These are phyloP conservation scores for Oophaga pumilio DNA, from an alignment of 2,113 vertebrate species.

Conservation along the genomic window DNA sequence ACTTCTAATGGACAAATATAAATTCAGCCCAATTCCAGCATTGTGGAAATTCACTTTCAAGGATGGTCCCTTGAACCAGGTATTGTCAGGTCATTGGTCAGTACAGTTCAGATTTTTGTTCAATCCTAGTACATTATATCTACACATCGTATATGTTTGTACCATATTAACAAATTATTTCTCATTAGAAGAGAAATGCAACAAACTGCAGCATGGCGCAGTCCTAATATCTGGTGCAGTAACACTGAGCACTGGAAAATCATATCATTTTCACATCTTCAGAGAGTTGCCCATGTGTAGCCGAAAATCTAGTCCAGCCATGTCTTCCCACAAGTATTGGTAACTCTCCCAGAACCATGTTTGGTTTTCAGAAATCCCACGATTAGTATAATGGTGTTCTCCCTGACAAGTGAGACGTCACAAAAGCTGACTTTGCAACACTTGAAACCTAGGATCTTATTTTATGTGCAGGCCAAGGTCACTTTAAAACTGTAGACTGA, in stretches of 20 bases:
- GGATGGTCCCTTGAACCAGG: neutral
- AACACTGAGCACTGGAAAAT: neutral
- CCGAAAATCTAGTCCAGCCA: neutral
- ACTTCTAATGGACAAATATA: too few species aligned
- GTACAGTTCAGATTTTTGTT: neutral
- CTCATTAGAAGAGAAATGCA: neutral
- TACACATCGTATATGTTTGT: too few species aligned
- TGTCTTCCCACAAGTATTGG: conserved; percentile 15
- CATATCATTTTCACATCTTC: neutral
- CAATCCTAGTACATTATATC: neutral
- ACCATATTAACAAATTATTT: neutral
- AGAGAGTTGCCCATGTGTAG: neutral
- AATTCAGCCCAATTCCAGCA: neutral
- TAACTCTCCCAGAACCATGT: conserved; percentile 8
- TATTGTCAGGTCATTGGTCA: neutral
- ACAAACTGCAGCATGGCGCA: neutral
- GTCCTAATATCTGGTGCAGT: neutral
- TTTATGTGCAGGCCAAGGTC: conserved; percentile 17
- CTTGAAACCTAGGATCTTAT: conserved; percentile 31
- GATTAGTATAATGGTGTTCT: conserved; percentile 10
- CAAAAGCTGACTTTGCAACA: conserved; percentile 35
- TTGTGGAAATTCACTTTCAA: neutral
- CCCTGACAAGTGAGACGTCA: neutral
- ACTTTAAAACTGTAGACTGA: conserved; percentile 19
- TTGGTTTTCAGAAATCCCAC: conserved; percentile 2